Conservation (phyloP, 2,113 vertebrate species). For the Vulpes ferrilata region DNA sequence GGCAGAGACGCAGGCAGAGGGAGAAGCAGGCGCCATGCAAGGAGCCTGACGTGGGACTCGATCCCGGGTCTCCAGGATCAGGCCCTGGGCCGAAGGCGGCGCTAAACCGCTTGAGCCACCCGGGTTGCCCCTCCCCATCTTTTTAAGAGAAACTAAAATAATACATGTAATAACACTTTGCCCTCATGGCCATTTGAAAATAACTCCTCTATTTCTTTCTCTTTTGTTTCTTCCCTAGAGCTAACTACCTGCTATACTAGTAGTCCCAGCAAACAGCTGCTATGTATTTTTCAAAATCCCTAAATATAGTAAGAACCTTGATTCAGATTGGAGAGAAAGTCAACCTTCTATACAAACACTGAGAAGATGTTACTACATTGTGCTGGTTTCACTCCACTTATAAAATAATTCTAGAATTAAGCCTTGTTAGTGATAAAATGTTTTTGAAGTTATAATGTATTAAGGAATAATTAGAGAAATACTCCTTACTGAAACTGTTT, state of each 20-base stretch:
- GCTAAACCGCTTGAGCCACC: too few species aligned
- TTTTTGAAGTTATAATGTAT: not conserved
- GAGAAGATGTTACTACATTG: not conserved
- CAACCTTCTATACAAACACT: not conserved
- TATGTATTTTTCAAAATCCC: slow-evolving; percentile 35
- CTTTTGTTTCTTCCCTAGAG: slow-evolving; percentile 37
- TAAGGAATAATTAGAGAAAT: slow-evolving; percentile 50
- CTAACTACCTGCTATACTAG: not conserved
- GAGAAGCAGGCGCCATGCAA: too few species aligned
- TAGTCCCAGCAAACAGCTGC: not conserved
- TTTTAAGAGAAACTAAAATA: slow-evolving; percentile 7
- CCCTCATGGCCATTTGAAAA: not conserved
- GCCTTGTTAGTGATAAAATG: slow-evolving; percentile 22
- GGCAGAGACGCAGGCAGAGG: too few species aligned
- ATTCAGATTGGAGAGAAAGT: not conserved
- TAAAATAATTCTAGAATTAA: slow-evolving; percentile 45
- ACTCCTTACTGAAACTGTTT: not conserved
- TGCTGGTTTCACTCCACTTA: not conserved
- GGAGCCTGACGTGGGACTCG: too few species aligned
- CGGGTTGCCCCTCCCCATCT: not conserved
- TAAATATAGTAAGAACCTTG: slow-evolving; percentile 38
- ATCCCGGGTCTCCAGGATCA: too few species aligned
- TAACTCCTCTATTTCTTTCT: slow-evolving; percentile 16
- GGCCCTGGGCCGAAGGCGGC: too few species aligned
- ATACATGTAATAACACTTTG: not conserved